Evolutionary conservation across 2,888 invertebrate species (phyloP), one percentile per base, ranked within the genome.

Genomic region (Catocala sponsa): DNA sequence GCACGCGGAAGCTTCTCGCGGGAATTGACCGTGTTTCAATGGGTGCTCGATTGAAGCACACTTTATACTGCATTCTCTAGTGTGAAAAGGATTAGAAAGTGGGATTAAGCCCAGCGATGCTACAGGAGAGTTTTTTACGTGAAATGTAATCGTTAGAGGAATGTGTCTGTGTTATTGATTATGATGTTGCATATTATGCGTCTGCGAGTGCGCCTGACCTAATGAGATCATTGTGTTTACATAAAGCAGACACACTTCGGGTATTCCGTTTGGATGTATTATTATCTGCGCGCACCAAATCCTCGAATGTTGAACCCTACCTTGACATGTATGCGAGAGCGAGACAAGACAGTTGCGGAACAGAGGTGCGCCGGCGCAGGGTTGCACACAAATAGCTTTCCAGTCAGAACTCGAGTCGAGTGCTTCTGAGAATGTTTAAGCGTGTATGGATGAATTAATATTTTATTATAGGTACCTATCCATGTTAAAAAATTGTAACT

Each of bases 241-340:
- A 88, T 82, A 84, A 87, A 88, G 78, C 91, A 91, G 89, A 90
- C 80, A 80, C 83, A 73, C 76, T 81, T 82, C 79, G 85, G 84
- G 84, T 89, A 82, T 91, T 86, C 87, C 82, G 79, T 82, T 83
- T 79, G 81, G 73, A 77, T 87, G 85, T 90, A 88, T 91, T 88
- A 89, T 90, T 91, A 90, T 89, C 84, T 76, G 82, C 83, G 84
- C 81, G 89, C 79, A 88, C 87, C 79, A 87, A 89, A 92, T 91
- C 90, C 90, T 91, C 93, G 94, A 92, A 89, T 94, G 84, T 92
- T 94, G 94, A 94, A 94, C 94, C 90, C 94, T 92, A 94, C 94
- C 94, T 94, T 94, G 94, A 94, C 94, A 93, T 89, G 94, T 81
- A 91, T 93, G 93, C 86, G 88, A 79, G 91, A 90, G 87, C 82